Evolutionary conservation across 2,888 invertebrate genomes (phyloP).

Genomic region (Cataglyphis albicans): DNA sequence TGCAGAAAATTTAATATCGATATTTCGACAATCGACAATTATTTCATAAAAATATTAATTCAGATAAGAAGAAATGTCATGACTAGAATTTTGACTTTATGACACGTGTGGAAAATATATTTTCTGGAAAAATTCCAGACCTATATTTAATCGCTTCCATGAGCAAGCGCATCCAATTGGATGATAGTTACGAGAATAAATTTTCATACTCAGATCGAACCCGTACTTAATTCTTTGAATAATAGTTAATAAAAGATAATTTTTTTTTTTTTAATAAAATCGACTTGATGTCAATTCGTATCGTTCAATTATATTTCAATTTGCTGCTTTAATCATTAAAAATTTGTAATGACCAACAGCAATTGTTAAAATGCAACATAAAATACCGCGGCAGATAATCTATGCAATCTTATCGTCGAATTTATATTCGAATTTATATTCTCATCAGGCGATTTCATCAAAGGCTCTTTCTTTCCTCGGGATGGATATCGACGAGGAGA

Average conservation of each 20-base stretch:
- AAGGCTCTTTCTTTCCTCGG: constrained; percentile 1
- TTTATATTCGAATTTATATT: constrained; percentile 12
- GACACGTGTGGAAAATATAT: not conserved
- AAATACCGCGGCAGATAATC: not conserved
- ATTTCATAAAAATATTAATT: not conserved
- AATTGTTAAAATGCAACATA: not conserved
- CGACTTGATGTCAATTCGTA: not conserved
- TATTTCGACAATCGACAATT: constrained; percentile 3
- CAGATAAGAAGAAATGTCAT: not conserved
- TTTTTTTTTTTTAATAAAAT: not conserved
- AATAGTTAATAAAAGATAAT: not conserved
- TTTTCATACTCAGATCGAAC: not conserved
- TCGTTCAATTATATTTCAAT: not conserved
- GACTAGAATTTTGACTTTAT: not conserved
- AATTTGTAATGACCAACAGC: not conserved
- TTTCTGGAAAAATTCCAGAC: not conserved
- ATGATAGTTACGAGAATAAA: not conserved
- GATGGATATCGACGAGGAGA: not conserved
- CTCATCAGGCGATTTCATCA: constrained; percentile 10
- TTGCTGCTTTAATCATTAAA: not conserved
- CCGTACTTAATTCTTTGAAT: not conserved
- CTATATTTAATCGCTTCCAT: constrained; percentile 12
- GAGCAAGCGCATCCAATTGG: not conserved
- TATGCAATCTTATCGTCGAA: not conserved
- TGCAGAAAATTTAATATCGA: not conserved